phyloP scores from a whole-genome alignment of 2,797 vertebrate genomes.

The Cuniculus paca region DNA sequence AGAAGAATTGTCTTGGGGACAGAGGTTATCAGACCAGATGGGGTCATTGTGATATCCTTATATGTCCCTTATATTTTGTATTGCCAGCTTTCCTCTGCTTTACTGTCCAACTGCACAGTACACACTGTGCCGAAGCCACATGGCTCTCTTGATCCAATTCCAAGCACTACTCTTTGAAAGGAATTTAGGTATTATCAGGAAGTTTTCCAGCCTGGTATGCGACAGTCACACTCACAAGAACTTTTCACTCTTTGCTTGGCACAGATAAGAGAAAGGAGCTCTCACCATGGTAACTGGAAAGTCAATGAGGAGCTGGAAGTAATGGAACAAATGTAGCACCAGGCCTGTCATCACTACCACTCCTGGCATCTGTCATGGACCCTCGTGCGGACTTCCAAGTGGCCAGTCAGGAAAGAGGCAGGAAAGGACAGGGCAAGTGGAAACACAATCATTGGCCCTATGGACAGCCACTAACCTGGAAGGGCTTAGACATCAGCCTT shows the following conservation, averaged over 20 bases:
- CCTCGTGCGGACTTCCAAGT: slow-evolving; percentile 79
- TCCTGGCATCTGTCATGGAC: slow-evolving; percentile 93
- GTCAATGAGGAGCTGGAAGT: slow-evolving; percentile 81
- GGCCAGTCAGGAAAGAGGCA: slow-evolving; percentile 85
- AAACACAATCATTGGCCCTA: background rate
- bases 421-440: slow-evolving; percentile 73
- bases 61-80: background rate
- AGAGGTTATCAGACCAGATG: background rate
- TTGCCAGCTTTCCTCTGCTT: slow-evolving; percentile 39
- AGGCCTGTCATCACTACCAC: slow-evolving; percentile 88
- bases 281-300: slow-evolving; percentile 83
- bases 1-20: background rate
- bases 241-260: slow-evolving; percentile 87
- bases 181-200: slow-evolving; percentile 78
- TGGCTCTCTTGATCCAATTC: slow-evolving; percentile 4
- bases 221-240: slow-evolving; percentile 78
- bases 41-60: background rate
- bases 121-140: slow-evolving; percentile 52
- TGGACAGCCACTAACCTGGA: background rate
- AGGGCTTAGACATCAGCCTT: background rate
- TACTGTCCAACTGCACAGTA: slow-evolving; percentile 3
- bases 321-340: slow-evolving; percentile 86
- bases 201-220: slow-evolving; percentile 63
- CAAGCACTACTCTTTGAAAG: slow-evolving; percentile 52
- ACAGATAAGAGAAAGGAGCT: slow-evolving; percentile 86